Percentiles rank a stretch among this genome's conserved stretches.
phyloP scores from a whole-genome alignment of 2,888 invertebrate species.

The Alsophila aescularia region DNA sequence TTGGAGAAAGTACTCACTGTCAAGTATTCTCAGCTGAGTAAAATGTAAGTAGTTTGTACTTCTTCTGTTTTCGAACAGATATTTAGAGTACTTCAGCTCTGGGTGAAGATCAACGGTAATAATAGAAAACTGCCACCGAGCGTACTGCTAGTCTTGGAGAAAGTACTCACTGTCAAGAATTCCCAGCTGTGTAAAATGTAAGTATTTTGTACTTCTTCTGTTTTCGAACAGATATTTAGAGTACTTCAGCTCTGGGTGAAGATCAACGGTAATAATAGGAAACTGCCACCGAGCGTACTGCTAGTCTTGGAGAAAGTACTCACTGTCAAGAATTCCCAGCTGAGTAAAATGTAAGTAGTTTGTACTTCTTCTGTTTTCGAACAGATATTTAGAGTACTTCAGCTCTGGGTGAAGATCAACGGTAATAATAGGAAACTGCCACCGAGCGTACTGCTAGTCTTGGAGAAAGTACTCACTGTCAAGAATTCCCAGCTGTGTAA shows the following conservation, averaged over 20 bases:
- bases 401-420: slow-evolving; percentile 91
- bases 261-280: slow-evolving; percentile 86
- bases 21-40: slow-evolving; percentile 91
- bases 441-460: slow-evolving; percentile 87
- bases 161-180: slow-evolving; percentile 90
- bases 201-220: no score
- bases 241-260: slow-evolving; percentile 94
- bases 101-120: slow-evolving; percentile 89
- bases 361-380: no score
- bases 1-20: slow-evolving; percentile 91
- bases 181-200: slow-evolving; percentile 94
- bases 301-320: slow-evolving; percentile 91
- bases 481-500: slow-evolving; percentile 92
- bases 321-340: slow-evolving; percentile 90
- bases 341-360: slow-evolving; percentile 93
- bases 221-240: slow-evolving; percentile 96
- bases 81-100: slow-evolving; percentile 95
- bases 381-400: slow-evolving; percentile 96
- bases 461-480: slow-evolving; percentile 91
- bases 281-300: slow-evolving; percentile 87
- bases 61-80: no score
- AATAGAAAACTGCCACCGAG: slow-evolving; percentile 87
- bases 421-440: slow-evolving; percentile 86
- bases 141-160: slow-evolving; percentile 89
- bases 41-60: slow-evolving; percentile 93